Evolutionary conservation across 2,113 vertebrate species (phyloP).

Genomic region (Phrynosoma blainvillii): DNA sequence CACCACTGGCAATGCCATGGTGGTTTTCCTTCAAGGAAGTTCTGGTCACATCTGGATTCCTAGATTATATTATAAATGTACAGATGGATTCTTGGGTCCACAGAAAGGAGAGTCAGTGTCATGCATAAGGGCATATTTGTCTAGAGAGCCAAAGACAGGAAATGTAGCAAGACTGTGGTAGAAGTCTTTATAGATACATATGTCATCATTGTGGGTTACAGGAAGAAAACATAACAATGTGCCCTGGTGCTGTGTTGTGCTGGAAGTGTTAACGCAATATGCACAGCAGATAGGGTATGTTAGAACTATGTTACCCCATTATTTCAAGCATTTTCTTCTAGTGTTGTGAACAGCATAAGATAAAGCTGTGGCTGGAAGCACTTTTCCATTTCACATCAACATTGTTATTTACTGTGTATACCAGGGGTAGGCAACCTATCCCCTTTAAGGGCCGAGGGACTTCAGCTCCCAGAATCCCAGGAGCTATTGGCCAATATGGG

Average conservation of each 20-base stretch:
- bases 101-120: background rate
- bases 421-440: no score
- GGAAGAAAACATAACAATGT: background rate
- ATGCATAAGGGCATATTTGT: background rate
- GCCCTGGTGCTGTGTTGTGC: background rate
- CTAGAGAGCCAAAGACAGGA: constrained; percentile 22
- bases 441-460: no score
- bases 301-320: background rate
- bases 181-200: constrained; percentile 2
- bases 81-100: background rate
- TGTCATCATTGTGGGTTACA: background rate
- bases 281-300: no score
- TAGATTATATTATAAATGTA: background rate
- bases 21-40: background rate
- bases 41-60: background rate
- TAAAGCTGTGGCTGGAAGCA: background rate
- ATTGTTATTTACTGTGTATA: constrained; percentile 11
- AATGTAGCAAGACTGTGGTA: constrained; percentile 18
- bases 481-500: no score
- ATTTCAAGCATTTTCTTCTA: background rate
- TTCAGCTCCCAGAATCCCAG: no score
- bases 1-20: background rate
- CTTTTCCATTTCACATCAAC: constrained; percentile 27
- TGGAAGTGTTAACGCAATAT: background rate
- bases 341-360: background rate